Percentiles rank a stretch among this genome's conserved stretches.
These are phyloP conservation scores for Rugalucina vietnamica DNA, from an alignment of 2,888 invertebrate genomes.

Conservation along the genomic window DNA sequence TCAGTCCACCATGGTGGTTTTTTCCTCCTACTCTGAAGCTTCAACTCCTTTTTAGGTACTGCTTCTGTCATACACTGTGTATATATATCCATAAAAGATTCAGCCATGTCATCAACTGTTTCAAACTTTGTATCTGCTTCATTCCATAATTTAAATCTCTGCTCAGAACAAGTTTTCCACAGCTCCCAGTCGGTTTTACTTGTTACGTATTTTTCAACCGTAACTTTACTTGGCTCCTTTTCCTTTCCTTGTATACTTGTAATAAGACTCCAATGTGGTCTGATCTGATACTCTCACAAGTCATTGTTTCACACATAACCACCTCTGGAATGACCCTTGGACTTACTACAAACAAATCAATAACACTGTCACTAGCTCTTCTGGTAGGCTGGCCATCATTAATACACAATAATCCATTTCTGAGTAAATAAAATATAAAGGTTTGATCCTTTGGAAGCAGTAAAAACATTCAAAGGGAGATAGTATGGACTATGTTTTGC, in stretches of 20 bases:
- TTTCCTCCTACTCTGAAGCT: neutral
- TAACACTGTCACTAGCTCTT: constrained; percentile 12
- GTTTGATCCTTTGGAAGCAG: too few species aligned
- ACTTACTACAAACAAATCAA: constrained; percentile 14
- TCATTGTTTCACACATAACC: constrained; percentile 7
- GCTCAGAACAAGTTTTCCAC: neutral
- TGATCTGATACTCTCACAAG: neutral
- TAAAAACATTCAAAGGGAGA: too few species aligned
- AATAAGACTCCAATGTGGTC: constrained; percentile 2
- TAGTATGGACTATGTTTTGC: too few species aligned
- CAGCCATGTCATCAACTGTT: constrained; percentile 11
- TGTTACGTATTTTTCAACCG: neutral
- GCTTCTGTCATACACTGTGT: constrained; percentile 19
- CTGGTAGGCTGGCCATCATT: constrained; percentile 11
- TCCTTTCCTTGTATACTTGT: neutral
- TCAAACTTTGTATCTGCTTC: neutral
- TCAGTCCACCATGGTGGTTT: constrained; percentile 5
- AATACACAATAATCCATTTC: neutral
- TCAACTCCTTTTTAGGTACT: constrained; percentile 3
- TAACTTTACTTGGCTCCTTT: neutral
- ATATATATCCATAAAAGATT: constrained; percentile 5
- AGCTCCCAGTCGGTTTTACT: neutral
- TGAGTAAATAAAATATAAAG: neutral
- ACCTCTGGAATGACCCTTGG: constrained; percentile 1
- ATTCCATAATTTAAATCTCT: neutral